Evolutionary conservation across 2,113 vertebrate genomes (phyloP), one percentile per base, ranked within the genome.

Genomic region (Hypocryptadius cinnamomeus): DNA sequence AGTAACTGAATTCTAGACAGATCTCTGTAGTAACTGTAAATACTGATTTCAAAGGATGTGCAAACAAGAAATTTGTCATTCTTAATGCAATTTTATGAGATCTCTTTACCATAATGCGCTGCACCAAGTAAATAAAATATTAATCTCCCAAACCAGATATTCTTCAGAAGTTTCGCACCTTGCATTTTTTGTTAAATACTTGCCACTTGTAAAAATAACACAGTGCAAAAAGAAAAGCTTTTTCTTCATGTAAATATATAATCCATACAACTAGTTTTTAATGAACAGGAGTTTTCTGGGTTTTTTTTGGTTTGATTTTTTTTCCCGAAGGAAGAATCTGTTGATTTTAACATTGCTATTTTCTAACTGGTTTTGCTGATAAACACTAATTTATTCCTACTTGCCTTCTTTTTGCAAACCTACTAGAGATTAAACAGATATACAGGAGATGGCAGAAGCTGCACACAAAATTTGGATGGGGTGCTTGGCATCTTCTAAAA

Each of bases 391-490:
- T 60, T 79, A 79, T 87, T 89, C 63, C 31, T 84, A 6, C 28
- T 47, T 5, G 77, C 22, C 44, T 39, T 27, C 15, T 54, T 74
- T 85, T 66, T 71, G 15, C 47, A 85, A 53, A 79, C 39, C 18
- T 89, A 37, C 39, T 39, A 89, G 70, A 94, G 37, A 85, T 87
- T 89, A 93, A 94, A 61, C 53, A 81, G 65, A 71, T 93, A 89
- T 59, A 96, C 92, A 95, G 89, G 89, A 95, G 94, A 47, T 94
- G 96, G 95, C 95, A 96, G 91, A 95, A 95, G 81, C 39, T 79
- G 92, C 87, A 89, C 87, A 89, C 35, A 92, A 65, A 92, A 85
- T 91, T 79, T 89, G 68, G 77, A 61, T n/a, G 54, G 21, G 54
- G n/a, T 82, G 39, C 63, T 85, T 91, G 84, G 42, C 39, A 91